These are phyloP conservation scores for Phylloscopus whistleri DNA, from an alignment of 2,113 vertebrate species.

Conservation along the genomic window DNA sequence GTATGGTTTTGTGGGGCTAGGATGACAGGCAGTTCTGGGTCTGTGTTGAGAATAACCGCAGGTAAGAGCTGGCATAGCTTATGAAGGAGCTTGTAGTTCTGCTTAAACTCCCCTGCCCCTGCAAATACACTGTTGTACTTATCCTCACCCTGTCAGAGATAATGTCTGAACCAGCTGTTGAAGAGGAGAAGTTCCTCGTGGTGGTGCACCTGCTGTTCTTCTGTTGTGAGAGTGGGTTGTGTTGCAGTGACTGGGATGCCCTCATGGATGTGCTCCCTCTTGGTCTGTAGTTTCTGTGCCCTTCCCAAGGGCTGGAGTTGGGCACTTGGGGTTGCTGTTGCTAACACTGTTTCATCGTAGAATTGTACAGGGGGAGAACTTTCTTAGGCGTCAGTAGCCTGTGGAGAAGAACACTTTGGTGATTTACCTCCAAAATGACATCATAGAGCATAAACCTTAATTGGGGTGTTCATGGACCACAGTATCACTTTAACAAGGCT, in stretches of 20 bases:
- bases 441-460: neutral
- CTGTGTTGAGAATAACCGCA: neutral
- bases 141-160: neutral
- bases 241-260: neutral
- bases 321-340: neutral
- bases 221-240: neutral
- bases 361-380: rapidly evolving
- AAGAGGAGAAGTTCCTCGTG: neutral
- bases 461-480: neutral
- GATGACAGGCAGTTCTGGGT: neutral
- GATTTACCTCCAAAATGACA: neutral
- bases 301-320: neutral
- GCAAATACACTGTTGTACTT: neutral
- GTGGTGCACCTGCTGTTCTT: neutral
- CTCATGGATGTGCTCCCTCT: rapidly evolving
- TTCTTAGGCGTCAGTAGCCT: neutral
- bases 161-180: neutral
- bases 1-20: neutral
- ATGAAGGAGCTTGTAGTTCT: neutral
- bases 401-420: neutral
- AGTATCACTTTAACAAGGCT: neutral
- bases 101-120: neutral
- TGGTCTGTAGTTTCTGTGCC: neutral
- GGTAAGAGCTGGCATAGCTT: neutral
- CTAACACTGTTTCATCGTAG: neutral